A percentile compares a stretch with the other conserved stretches of the same genome.
These are phyloP conservation scores for Temnothorax curvispinosus DNA, from an alignment of 1,140 invertebrate species.

Conservation along the genomic window DNA sequence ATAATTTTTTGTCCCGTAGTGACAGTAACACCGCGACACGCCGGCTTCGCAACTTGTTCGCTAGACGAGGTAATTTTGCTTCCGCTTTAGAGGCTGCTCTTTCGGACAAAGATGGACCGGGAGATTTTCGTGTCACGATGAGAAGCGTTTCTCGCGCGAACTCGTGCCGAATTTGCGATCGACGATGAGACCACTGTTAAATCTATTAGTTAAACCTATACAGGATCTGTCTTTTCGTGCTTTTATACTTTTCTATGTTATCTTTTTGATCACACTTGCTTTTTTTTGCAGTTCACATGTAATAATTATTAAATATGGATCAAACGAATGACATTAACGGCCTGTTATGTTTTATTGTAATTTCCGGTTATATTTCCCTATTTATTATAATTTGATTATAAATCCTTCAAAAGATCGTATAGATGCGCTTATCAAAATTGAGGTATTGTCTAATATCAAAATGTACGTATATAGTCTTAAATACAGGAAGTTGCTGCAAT, in stretches of 20 bases:
- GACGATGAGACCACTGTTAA: neutral
- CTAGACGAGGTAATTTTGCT: slow-evolving; percentile 76
- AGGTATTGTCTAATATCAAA: neutral
- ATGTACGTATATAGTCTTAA: neutral
- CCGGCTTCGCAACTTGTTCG: slow-evolving; percentile 71
- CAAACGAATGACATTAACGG: neutral
- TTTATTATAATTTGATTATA: too few relatives aligned
- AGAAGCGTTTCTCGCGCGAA: slow-evolving; percentile 8
- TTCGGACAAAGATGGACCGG: slow-evolving; percentile 35
- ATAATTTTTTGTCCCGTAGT: slow-evolving; percentile 73
- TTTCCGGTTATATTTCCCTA: neutral
- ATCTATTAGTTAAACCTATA: neutral
- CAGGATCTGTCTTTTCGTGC: neutral
- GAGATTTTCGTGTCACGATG: neutral
- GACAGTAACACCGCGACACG: slow-evolving; percentile 63
- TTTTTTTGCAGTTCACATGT: neutral
- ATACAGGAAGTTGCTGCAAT: neutral
- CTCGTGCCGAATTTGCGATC: slow-evolving; percentile 32
- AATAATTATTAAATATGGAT: neutral
- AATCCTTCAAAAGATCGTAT: neutral
- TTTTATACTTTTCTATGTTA: neutral
- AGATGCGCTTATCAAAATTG: neutral
- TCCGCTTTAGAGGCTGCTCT: slow-evolving; percentile 41
- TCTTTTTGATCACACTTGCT: neutral
- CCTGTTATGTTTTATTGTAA: neutral